A percentile compares a stretch with the other conserved stretches of the same genome.
phyloP scores from a whole-genome alignment of 64 coral and sea anemone species.

The Montipora foliosa region DNA sequence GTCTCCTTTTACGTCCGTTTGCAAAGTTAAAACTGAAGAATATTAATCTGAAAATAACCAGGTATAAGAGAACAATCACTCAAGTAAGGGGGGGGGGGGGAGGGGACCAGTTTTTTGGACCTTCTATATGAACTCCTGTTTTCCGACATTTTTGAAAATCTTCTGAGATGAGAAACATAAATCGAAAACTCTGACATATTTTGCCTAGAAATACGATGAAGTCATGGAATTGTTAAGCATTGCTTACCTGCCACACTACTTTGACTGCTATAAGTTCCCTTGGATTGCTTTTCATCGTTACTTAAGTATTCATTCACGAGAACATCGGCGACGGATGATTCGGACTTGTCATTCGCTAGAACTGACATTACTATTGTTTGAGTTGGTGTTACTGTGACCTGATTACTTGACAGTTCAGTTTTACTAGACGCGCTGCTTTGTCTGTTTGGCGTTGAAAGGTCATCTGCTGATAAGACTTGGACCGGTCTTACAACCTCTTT shows the following conservation, averaged over 20 bases:
- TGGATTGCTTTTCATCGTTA: neutral
- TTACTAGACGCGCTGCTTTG: neutral
- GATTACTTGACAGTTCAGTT: neutral
- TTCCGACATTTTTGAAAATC: too few species aligned
- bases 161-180: neutral
- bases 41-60: too few species aligned
- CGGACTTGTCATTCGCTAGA: neutral
- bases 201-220: neutral
- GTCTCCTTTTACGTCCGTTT: too few species aligned
- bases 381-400: neutral
- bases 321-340: slow-evolving; percentile 15
- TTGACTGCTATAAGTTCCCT: slow-evolving; percentile 9
- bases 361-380: slow-evolving; percentile 5
- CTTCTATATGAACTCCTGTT: too few species aligned
- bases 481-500: neutral
- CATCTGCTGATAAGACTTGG: neutral
- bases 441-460: neutral
- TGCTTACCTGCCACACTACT: neutral
- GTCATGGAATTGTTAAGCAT: neutral
- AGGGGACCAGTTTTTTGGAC: too few species aligned
- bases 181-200: neutral
- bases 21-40: too few species aligned
- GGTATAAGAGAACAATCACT: too few species aligned
- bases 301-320: neutral
- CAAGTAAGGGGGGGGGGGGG: too few species aligned